Percentiles rank a stretch among this genome's conserved stretches.
phyloP scores from a whole-genome alignment of 2,888 invertebrate species.

The Aromia moschata region DNA sequence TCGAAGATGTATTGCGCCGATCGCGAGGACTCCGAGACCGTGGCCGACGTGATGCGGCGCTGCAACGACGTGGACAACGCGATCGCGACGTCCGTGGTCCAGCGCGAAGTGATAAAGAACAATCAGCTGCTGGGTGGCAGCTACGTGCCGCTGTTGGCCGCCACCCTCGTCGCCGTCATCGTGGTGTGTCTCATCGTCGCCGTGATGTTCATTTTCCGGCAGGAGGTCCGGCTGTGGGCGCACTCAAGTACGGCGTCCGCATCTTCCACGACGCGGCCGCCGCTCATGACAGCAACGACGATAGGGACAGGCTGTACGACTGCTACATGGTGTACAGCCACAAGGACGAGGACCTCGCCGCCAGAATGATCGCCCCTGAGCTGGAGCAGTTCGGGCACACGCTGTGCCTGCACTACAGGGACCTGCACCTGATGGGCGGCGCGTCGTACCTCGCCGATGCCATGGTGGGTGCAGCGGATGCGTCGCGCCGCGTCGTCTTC shows the following conservation, averaged over 20 bases:
- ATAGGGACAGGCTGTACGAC: constrained; percentile 72
- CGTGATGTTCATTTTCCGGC: constrained; percentile 77
- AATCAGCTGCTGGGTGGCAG: constrained; percentile 72
- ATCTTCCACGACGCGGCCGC: constrained; percentile 72
- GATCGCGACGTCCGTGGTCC: constrained; percentile 68
- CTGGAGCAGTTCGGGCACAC: constrained; percentile 77
- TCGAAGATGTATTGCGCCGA: constrained; percentile 75
- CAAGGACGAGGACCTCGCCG: constrained; percentile 79
- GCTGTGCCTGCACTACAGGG: constrained; percentile 77
- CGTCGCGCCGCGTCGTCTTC: constrained; percentile 78
- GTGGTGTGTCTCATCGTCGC: constrained; percentile 75
- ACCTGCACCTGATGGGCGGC: constrained; percentile 68
- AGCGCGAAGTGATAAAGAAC: constrained; percentile 68
- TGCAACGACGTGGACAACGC: constrained; percentile 76
- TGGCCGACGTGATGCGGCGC: constrained; percentile 66
- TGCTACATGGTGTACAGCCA: constrained; percentile 89
- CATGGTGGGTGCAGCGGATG: constrained; percentile 71
- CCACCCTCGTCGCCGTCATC: constrained; percentile 75
- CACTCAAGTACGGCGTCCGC: constrained; percentile 82
- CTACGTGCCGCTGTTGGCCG: constrained; percentile 79
- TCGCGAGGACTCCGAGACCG: constrained; percentile 62
- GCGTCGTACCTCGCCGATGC: constrained; percentile 71
- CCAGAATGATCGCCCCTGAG: constrained; percentile 74
- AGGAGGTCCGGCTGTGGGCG: constrained; percentile 81
- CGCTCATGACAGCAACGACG: constrained; percentile 64